These are phyloP conservation scores for Poecilobothrus nobilitatus DNA, from an alignment of 2,888 invertebrate genomes.

Conservation along the genomic window DNA sequence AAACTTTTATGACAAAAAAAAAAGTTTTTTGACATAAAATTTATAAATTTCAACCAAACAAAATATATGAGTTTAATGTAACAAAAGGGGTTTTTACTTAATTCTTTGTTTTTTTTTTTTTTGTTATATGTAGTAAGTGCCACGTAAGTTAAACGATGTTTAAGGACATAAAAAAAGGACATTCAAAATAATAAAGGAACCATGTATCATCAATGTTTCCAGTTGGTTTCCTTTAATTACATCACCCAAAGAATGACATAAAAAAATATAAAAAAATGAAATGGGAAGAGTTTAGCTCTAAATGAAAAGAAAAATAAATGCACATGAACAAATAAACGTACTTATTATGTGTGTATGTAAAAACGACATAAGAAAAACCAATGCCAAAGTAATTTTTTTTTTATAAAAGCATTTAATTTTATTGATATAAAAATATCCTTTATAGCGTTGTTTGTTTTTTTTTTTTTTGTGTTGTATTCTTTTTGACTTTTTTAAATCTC, in stretches of 20 bases:
- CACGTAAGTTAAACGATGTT: too few relatives aligned
- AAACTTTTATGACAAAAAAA: too few relatives aligned
- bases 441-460: not conserved
- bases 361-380: not conserved
- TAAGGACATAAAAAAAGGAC: not conserved
- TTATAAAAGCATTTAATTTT: not conserved
- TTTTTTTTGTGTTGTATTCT: not conserved
- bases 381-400: not conserved
- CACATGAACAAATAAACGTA: not conserved
- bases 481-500: too few relatives aligned
- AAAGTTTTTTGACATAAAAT: too few relatives aligned
- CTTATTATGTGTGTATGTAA: too few relatives aligned
- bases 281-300: not conserved
- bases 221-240: constrained; percentile 10
- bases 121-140: too few relatives aligned
- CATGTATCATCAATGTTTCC: constrained; percentile 11
- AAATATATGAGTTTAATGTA: too few relatives aligned
- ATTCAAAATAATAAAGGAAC: not conserved
- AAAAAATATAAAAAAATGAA: not conserved
- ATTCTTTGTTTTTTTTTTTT: too few relatives aligned
- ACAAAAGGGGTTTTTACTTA: too few relatives aligned
- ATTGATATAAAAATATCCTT: not conserved
- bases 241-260: not conserved
- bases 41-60: too few relatives aligned
- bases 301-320: not conserved